These are phyloP conservation scores for Pseudorhombus dupliciocellatus DNA, from an alignment of 2,113 vertebrate genomes.

Conservation along the genomic window DNA sequence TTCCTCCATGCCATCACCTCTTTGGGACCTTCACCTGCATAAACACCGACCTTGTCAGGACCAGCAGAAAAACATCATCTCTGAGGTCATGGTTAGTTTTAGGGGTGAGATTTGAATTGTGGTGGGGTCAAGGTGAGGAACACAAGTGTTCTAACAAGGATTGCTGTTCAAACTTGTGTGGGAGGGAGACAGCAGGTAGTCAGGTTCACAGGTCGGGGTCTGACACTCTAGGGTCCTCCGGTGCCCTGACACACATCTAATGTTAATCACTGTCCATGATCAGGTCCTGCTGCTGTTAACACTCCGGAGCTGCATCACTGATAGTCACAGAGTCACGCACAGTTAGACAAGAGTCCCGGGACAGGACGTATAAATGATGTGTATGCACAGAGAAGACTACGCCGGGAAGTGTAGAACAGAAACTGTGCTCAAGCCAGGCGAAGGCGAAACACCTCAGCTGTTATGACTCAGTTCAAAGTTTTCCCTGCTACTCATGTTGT, in stretches of 20 bases:
- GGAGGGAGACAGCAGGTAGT: conserved; percentile 38
- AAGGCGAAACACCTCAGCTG: neutral
- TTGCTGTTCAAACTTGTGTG: neutral
- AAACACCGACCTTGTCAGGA: too few species aligned
- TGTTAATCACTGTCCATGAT: conserved; percentile 60
- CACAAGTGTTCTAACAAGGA: neutral
- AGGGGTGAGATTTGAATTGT: neutral
- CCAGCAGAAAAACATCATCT: too few species aligned
- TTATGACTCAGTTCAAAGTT: neutral
- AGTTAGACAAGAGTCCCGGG: conserved; percentile 3
- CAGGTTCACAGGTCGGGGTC: conserved; percentile 41
- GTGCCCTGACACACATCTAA: conserved; percentile 45
- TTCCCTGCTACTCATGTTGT: neutral
- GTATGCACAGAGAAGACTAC: neutral
- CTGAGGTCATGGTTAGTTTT: too few species aligned
- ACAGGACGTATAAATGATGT: neutral
- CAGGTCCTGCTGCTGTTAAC: conserved; percentile 40
- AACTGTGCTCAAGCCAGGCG: neutral
- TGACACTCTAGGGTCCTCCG: conserved; percentile 39
- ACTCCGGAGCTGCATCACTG: neutral
- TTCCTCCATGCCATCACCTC: neutral
- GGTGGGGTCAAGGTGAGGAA: neutral
- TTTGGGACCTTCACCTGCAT: too few species aligned
- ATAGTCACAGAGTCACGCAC: conserved; percentile 1
- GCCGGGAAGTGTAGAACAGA: neutral